Base-by-base conservation (phyloP, 2,113 vertebrate species). In the Mesocricetus auratus region DNA sequence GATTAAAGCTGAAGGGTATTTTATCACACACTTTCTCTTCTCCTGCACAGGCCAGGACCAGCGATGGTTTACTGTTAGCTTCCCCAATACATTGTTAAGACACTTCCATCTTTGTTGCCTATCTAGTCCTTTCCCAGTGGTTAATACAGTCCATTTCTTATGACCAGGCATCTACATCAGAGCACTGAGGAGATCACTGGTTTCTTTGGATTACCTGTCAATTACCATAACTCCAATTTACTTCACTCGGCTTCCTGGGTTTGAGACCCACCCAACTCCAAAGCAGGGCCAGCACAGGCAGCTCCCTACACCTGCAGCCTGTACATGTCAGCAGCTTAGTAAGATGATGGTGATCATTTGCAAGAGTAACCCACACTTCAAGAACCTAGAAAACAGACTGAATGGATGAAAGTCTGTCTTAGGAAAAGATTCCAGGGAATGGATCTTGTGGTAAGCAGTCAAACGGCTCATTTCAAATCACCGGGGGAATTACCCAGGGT, bases 1-100 rank as follows among this genome's bases (percentile, higher is more conserved):
- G 86, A 60, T 71, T 31, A 89, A 96, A 74, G 73, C n/a, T 86
- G 47, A 86, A 79, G 24, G 93, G 50, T 77, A 82, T 82, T 66
- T 53, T 19, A 42, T 85, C 83, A 77, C 86, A n/a, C 81, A 21
- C 42, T 64, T 68, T 93, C 47, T 47, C 31, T 29, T 79, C 47
- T 56, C 77, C 62, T 42, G 53, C 22, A 83, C 15, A 8, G 29
- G 45, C 45, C 42, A 50, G 39, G 26, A 62, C 64, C 77, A 24
- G 69, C 86, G 56, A 6, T 39, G 50, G 50, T 60, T 69, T 36
- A 75, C 7, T 42, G 8, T 53, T 58, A 15, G n/a, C 10, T 86
- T 86, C 62, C 24, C 24, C 47, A 58, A 58, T 47, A 64, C n/a
- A 86, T 50, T 88, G 73, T 78, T 88, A 24, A 22, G 93, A 39